Base-by-base conservation (phyloP, 2,888 invertebrate species). In the Monopis laevigella region DNA sequence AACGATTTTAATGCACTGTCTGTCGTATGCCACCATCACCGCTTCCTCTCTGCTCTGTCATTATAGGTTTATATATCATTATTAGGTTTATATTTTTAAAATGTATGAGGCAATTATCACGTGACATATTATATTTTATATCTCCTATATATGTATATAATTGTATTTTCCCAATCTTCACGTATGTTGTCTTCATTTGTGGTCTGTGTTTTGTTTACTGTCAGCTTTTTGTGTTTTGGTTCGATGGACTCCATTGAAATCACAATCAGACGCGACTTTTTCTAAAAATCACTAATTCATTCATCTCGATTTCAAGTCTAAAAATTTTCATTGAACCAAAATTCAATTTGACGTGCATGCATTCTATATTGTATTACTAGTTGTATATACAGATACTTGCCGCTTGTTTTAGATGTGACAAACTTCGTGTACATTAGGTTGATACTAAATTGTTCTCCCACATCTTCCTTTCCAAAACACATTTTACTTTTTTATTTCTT, bases 1-100 rank as follows among this genome's bases (percentile, higher is more conserved):
- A 51, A 51, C 73, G 75, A 77, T 80, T 77, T 81, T 82, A 78
- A 80, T 80, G 80, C 80, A 80, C 80, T 80, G 78, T 80, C 80
- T 80, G 78, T 80, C 80, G 78, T 80, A 80, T 80, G 80, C 78
- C 80, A 81, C 78, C 78, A 80, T 81, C 80, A 80, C 80, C 78
- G 82, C 81, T 78, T 81, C 81, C 80, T 80, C 77, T 81, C 73
- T 78, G 83, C 82, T 82, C 83, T 82, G 71, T 83, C 82, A 83
- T 82, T 77, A 63, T 77, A 78, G 77, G 77, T 75, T 66, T 70
- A 70, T 78, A 44, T 44, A 69, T 77, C 71, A 74, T 75, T 65
- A 69, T 59, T 69, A 70, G 74, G 73, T 71, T 68, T 71, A 66
- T 67, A 66, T 70, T 66, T 63, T 62, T 61, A 62, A 66, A 69